Base-by-base conservation (phyloP, 2,888 invertebrate genomes). In the Stegophylla sp. region DNA sequence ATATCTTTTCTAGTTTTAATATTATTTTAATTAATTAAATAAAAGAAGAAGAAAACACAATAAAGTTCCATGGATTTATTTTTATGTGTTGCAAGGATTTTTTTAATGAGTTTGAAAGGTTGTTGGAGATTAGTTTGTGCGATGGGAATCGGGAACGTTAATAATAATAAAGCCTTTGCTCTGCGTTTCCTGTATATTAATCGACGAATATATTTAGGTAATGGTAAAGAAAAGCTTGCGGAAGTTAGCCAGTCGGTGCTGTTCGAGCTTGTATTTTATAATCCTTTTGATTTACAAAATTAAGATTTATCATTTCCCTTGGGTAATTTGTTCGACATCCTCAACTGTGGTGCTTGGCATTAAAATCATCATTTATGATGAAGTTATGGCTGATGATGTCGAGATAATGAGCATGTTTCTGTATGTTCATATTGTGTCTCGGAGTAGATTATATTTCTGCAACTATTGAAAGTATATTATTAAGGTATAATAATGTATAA, bases 371-470 rank as follows among this genome's bases (percentile, higher is more conserved):
- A 7, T 15, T 20, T 56, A 56, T n/a, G 10, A 56, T 56, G 3
- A 56, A 56, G 10, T 56, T 56, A 56, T 56, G 56, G 23, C 56
- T 56, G n/a, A 56, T 12, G 9, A 20, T 56, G 23, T 20, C n/a
- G 10, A 56, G n/a, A 10, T 56, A 56, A 23, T 56, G 17, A n/a
- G 20, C 56, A 10, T 56, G n/a, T 3, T 56, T 56, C n/a, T 56
- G 17, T n/a, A 56, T 7, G 56, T 56, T 64, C 34, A 64, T 64
- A 64, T 64, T 64, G 28, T 63, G 63, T 63, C n/a, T 1, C 12
- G 63, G 17, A 17, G 63, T 15, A 34, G 53, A 53, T 20, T 53
- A 63, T 28, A 34, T 63, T 63, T 15, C 34, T 5, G 63, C 13
- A 15, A 34, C 28, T 28, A 15, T 63, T 15, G 34, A 9, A 63